phyloP scores from a whole-genome alignment of 2,888 invertebrate genomes.

The Geotrupes spiniger region DNA sequence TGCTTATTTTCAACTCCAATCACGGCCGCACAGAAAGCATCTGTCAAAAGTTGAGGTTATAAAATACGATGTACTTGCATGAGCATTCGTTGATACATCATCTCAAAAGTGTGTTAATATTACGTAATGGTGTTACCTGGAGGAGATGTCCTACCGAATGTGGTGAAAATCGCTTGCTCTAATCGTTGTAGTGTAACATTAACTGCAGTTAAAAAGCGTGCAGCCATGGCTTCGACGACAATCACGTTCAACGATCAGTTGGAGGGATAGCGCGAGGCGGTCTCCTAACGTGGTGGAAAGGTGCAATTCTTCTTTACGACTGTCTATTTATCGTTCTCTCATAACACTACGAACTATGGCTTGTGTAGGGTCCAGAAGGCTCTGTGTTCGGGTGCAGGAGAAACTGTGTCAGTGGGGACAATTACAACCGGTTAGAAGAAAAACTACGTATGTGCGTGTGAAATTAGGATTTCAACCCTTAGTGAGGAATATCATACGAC shows the following conservation, averaged over 20 bases:
- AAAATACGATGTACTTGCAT: neutral
- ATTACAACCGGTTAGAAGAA: conserved; percentile 63
- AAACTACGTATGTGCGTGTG: conserved; percentile 64
- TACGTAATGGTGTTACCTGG: conserved; percentile 48
- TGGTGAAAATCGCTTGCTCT: conserved; percentile 45
- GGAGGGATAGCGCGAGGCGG: conserved; percentile 19
- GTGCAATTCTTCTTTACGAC: conserved; percentile 33
- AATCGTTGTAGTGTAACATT: conserved; percentile 48
- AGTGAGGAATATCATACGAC: conserved; percentile 46
- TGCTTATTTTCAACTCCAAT: conserved; percentile 13
- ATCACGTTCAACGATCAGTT: conserved; percentile 20
- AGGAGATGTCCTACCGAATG: conserved; percentile 48
- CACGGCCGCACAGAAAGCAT: conserved; percentile 38
- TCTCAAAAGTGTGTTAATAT: conserved; percentile 10
- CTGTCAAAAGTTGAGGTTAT: conserved; percentile 36
- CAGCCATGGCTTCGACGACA: neutral
- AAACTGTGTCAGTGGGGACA: conserved; percentile 79
- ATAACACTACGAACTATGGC: conserved; percentile 78
- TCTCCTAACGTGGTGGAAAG: conserved; percentile 32
- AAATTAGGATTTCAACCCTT: conserved; percentile 62
- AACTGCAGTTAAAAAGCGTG: conserved; percentile 24
- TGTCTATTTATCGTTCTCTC: conserved; percentile 45
- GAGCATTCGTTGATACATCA: neutral
- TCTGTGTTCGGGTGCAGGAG: conserved; percentile 77
- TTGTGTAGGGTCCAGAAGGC: conserved; percentile 78